These are phyloP conservation scores for Sebastes jordani DNA, from an alignment of 2,797 vertebrate genomes.

Conservation along the genomic window DNA sequence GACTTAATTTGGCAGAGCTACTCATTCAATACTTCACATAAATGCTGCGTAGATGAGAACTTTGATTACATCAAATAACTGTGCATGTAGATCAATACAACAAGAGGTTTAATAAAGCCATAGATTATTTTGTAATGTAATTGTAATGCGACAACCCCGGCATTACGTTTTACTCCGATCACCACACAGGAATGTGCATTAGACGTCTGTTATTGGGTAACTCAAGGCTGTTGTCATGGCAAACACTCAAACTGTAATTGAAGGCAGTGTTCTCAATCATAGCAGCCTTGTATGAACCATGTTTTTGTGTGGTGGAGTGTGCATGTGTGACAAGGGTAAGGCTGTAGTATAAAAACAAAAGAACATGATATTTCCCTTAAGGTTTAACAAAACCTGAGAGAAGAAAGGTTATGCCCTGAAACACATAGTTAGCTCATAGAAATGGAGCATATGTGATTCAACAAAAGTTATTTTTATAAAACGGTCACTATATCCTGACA, in stretches of 20 bases:
- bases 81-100: conserved; percentile 47
- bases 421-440: neutral
- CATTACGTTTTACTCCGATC: conserved; percentile 7
- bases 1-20: conserved; percentile 3
- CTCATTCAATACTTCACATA: conserved; percentile 24
- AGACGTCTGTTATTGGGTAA: conserved; percentile 4
- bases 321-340: neutral
- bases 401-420: neutral
- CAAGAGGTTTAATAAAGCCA: conserved; percentile 44
- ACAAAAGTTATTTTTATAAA: too few species aligned
- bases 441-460: too few species aligned
- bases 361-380: neutral
- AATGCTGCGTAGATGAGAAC: conserved; percentile 11
- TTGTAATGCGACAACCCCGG: neutral
- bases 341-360: neutral
- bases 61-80: conserved; percentile 39
- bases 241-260: conserved; percentile 40
- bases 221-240: conserved; percentile 29
- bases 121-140: conserved; percentile 21
- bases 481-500: neutral
- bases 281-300: neutral
- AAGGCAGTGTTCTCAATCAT: conserved; percentile 24
- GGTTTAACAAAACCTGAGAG: neutral
- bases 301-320: conserved; percentile 3
- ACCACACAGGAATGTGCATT: neutral